These are phyloP conservation scores for Drosophila infuscata DNA, from an alignment of 2,888 invertebrate species.

Conservation along the genomic window DNA sequence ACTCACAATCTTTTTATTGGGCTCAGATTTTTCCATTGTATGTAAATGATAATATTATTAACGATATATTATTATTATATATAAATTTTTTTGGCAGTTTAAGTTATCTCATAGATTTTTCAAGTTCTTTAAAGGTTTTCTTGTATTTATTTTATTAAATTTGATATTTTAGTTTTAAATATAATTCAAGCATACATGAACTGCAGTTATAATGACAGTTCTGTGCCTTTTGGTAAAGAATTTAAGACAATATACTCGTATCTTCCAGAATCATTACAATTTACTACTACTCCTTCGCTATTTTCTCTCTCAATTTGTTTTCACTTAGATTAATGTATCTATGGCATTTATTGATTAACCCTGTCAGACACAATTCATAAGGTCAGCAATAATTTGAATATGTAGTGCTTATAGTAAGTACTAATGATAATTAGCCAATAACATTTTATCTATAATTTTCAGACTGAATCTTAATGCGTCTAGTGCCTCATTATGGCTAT, in stretches of 20 bases:
- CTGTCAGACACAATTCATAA: background rate
- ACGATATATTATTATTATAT: too few relatives aligned
- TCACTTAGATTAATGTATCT: background rate
- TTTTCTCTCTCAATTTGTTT: background rate
- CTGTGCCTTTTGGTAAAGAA: background rate
- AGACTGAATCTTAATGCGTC: slow-evolving; percentile 11
- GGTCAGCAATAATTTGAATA: background rate
- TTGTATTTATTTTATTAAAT: too few relatives aligned
- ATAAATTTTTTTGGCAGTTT: too few relatives aligned
- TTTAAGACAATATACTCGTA: background rate
- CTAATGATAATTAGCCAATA: background rate
- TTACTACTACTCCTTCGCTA: background rate
- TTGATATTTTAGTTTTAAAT: background rate
- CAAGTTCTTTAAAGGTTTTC: too few relatives aligned
- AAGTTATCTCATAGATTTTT: too few relatives aligned
- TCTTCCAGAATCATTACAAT: background rate
- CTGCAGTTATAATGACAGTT: background rate
- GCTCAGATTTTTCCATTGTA: background rate
- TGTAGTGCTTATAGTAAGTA: background rate
- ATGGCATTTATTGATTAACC: background rate
- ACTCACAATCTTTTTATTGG: background rate
- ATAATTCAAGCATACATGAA: background rate
- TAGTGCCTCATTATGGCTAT: slow-evolving; percentile 22
- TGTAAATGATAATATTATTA: background rate
- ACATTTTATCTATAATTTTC: background rate